Percentiles rank a stretch among this genome's conserved stretches.
These are phyloP conservation scores for Pseudomyrmex pallidus DNA, from an alignment of 1,140 invertebrate genomes.

Conservation along the genomic window DNA sequence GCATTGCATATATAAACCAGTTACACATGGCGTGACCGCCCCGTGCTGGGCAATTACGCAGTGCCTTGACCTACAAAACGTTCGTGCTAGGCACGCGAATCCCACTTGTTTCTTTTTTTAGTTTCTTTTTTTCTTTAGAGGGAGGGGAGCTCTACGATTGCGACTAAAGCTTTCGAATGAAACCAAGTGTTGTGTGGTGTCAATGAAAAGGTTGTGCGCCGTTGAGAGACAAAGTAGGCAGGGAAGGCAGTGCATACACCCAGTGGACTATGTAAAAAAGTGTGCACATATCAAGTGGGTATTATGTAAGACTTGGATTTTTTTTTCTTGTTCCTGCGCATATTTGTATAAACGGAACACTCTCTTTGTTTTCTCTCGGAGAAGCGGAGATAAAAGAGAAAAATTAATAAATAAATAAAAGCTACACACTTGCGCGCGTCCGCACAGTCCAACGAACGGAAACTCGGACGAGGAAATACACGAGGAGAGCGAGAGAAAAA, in stretches of 20 bases:
- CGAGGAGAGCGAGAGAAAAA: no score
- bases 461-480: no score
- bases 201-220: constrained; percentile 62
- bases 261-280: constrained; percentile 68
- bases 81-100: constrained; percentile 56
- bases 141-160: constrained; percentile 52
- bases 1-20: constrained; percentile 34
- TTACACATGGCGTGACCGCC: constrained; percentile 19
- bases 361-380: neutral
- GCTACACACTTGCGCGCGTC: no score
- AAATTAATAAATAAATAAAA: no score
- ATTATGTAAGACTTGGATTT: constrained; percentile 1
- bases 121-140: no score
- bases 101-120: constrained; percentile 29
- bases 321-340: neutral
- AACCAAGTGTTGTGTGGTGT: constrained; percentile 56
- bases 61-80: constrained; percentile 61
- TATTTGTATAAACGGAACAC: no score
- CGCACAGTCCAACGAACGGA: no score
- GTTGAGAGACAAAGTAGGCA: neutral
- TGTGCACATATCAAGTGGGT: constrained; percentile 46
- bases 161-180: constrained; percentile 65
- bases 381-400: neutral
- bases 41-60: constrained; percentile 10
- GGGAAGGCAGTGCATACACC: constrained; percentile 73